Conservation (phyloP, 2,888 invertebrate species). For the Drosophila suboccidentalis region DNA sequence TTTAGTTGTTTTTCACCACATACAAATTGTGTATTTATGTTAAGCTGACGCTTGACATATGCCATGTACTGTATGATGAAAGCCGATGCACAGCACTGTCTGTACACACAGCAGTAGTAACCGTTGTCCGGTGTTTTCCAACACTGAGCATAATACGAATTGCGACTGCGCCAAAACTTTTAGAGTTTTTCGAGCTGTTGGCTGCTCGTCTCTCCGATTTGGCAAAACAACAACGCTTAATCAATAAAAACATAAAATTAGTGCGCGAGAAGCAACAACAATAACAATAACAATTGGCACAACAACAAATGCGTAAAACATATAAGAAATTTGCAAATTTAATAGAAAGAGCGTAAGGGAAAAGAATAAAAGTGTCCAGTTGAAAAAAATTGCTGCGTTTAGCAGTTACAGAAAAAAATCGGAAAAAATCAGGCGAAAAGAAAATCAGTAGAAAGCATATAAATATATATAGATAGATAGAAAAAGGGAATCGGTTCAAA, state of each 20-base stretch:
- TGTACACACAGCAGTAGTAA: neutral
- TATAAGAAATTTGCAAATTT: constrained; percentile 15
- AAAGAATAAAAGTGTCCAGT: constrained; percentile 19
- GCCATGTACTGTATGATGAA: neutral
- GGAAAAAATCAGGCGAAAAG: neutral
- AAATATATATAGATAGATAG: neutral
- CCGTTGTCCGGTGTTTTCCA: constrained; percentile 2
- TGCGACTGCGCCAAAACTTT: constrained; percentile 48
- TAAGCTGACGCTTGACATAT: neutral
- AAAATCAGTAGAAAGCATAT: constrained; percentile 1
- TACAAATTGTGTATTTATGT: neutral
- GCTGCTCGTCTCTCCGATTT: constrained; percentile 29
- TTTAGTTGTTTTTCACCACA: neutral
- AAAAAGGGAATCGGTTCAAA: constrained; percentile 31
- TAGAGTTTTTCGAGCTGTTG: constrained; percentile 32
- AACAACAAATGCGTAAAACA: constrained; percentile 24
- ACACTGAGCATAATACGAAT: constrained; percentile 12
- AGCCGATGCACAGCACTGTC: constrained; percentile 1
- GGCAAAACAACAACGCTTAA: constrained; percentile 69
- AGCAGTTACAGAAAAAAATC: constrained; percentile 18
- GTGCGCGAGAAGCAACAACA: constrained; percentile 65
- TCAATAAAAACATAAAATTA: constrained; percentile 78
- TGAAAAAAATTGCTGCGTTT: constrained; percentile 7
- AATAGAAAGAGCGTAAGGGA: constrained; percentile 8
- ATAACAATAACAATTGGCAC: constrained; percentile 37